Percentiles rank a stretch among this genome's conserved stretches.
These are phyloP conservation scores for Loris lydekkerianus DNA, from an alignment of 2,797 vertebrate species.

Conservation along the genomic window DNA sequence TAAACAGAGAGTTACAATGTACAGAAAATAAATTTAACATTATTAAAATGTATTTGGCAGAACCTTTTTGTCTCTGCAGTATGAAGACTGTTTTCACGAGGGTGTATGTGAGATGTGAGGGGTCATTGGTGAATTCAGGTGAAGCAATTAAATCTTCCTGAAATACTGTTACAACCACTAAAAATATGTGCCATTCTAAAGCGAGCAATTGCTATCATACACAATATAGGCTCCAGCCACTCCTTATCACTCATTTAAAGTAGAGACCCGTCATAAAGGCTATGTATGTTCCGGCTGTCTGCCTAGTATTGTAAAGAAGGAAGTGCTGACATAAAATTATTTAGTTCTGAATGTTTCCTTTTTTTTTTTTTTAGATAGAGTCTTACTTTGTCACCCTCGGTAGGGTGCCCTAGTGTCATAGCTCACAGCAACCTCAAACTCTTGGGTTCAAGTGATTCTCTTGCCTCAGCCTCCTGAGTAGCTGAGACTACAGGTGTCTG, in stretches of 20 bases:
- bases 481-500: too few species aligned
- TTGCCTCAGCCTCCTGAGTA: too few species aligned
- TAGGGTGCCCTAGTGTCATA: too few species aligned
- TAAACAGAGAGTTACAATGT: background rate
- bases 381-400: too few species aligned
- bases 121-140: background rate
- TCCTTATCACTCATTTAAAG: background rate
- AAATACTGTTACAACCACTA: background rate
- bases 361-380: too few species aligned
- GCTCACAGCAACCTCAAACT: too few species aligned
- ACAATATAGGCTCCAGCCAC: background rate
- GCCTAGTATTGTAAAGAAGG: background rate
- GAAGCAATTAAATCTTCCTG: background rate
- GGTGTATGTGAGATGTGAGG: background rate
- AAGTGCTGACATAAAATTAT: background rate
- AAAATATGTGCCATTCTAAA: slow-evolving; percentile 10
- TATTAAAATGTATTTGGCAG: background rate
- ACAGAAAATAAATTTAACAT: slow-evolving; percentile 30
- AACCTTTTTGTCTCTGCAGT: background rate
- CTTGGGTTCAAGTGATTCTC: too few species aligned
- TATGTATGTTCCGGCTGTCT: background rate
- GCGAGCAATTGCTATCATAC: background rate
- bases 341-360: background rate
- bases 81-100: background rate
- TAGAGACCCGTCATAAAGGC: background rate